Percentiles rank a stretch among this genome's conserved stretches.
phyloP scores from a whole-genome alignment of 1,140 invertebrate genomes.

The Whitmania pigra region DNA sequence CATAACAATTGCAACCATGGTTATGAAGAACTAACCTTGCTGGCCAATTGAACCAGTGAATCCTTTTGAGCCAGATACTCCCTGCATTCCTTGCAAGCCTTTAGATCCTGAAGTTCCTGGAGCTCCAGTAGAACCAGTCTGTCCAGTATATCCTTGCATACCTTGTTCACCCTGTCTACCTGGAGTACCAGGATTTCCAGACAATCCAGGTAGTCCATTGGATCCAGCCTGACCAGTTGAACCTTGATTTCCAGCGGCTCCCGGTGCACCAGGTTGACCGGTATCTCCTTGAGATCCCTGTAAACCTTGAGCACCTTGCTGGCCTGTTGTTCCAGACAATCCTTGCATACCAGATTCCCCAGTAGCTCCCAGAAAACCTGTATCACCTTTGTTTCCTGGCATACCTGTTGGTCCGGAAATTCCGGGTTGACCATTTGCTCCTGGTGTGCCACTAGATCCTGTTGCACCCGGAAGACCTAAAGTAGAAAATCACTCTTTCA shows the following conservation, averaged over 20 bases:
- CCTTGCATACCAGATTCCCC: slow-evolving; percentile 13
- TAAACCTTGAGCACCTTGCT: not conserved
- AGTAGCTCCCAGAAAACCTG: slow-evolving; percentile 8
- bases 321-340: slow-evolving; percentile 16
- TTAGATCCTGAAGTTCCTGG: not conserved
- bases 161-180: not conserved
- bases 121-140: not conserved
- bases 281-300: slow-evolving; percentile 11
- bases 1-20: too few species aligned
- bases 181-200: slow-evolving; percentile 12
- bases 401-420: not conserved
- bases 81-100: not conserved
- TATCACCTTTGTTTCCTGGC: slow-evolving; percentile 9
- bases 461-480: slow-evolving; percentile 1
- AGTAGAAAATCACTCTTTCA: not conserved
- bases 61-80: not conserved
- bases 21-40: not conserved
- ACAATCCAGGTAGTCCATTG: not conserved
- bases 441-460: not conserved
- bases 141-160: slow-evolving; percentile 8
- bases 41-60: not conserved
- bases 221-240: not conserved
- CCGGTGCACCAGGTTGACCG: slow-evolving; percentile 13
- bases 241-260: slow-evolving; percentile 4
- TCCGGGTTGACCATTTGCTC: slow-evolving; percentile 17